Evolutionary conservation across 1,140 invertebrate species (phyloP), one percentile per base, ranked within the genome.

Genomic region (Limonius californicus): DNA sequence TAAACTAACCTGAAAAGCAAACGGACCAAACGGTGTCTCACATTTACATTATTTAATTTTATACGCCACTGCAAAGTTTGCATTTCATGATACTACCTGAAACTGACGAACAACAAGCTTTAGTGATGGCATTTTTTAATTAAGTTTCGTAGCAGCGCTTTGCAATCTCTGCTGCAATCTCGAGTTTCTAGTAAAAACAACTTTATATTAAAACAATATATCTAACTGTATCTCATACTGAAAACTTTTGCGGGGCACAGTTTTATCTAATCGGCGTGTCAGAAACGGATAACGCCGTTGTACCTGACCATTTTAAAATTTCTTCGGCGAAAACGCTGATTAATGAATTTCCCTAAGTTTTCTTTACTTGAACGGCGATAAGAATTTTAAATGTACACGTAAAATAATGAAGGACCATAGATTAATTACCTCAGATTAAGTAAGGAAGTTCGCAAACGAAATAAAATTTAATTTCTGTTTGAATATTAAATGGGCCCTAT

Each of bases 191-290:
- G 45, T 50, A 50, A 50, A 50, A 50, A 21, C 45, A 50, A 50
- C 45, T 50, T 50, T 50, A 50, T 50, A 50, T 50, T 50, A 50
- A 50, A 50, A 50, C 45, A 50, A 19, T 50, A 50, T 50, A 50
- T 50, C 45, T 50, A 18, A 18, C 3, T 45, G 43, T 7, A n/a
- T n/a, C 4, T 45, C 43, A n/a, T 45, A 45, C 43, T 8, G 45
- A 50, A 50, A 50, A 50, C 45, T 50, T 50, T 16, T 50, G 3
- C 8, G n/a, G 8, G 11, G 8, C 2, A 39, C 35, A 39, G 7
- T 39, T 12, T 12, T 11, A 39, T 39, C 35, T 39, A 11, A 39
- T 39, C 35, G 11, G 7, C 2, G 35, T 11, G n/a, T 39, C 35
- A 39, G 11, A 39, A 14, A 2, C n/a, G 35, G 27, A 32, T 6